These are phyloP conservation scores for Drosophila tropicalis DNA, from an alignment of 1,140 invertebrate genomes.

Conservation along the genomic window DNA sequence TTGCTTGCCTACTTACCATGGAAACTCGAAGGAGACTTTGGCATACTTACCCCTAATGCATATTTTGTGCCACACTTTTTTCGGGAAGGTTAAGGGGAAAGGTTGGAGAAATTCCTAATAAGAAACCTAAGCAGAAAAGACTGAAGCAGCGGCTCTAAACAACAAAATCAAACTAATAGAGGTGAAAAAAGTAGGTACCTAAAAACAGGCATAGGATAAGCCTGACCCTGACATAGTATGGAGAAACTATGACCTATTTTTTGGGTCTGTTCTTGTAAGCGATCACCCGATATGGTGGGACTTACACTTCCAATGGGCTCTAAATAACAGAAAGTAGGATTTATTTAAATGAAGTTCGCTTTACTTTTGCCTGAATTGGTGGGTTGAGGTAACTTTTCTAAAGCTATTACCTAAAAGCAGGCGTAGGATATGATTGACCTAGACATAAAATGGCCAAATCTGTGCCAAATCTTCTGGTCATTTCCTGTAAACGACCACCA, in stretches of 20 bases:
- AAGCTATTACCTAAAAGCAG: conserved; percentile 84
- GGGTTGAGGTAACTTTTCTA: conserved; percentile 3
- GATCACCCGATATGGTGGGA: conserved; percentile 86
- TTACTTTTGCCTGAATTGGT: not conserved
- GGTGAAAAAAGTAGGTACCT: conserved; percentile 83
- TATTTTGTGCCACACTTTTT: conserved; percentile 51
- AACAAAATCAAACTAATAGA: not conserved
- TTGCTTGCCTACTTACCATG: conserved; percentile 26
- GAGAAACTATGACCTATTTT: conserved; percentile 82
- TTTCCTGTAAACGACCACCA: conserved; percentile 76
- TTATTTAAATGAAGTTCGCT: not conserved
- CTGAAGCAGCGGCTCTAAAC: conserved; percentile 85
- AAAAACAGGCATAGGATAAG: conserved; percentile 86
- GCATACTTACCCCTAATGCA: conserved; percentile 60
- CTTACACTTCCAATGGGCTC: conserved; percentile 88
- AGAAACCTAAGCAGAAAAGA: conserved; percentile 86
- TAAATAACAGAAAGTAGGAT: conserved; percentile 64
- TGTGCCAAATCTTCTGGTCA: conserved; percentile 63
- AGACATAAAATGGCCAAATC: conserved; percentile 85
- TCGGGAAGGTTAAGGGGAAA: not conserved
- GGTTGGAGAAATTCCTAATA: conserved; percentile 30
- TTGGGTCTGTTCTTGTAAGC: conserved; percentile 84
- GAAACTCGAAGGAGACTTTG: not conserved
- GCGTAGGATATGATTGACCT: conserved; percentile 85
- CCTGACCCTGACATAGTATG: conserved; percentile 86